These are phyloP conservation scores for Lysandra coridon DNA, from an alignment of 2,888 invertebrate genomes.

Conservation along the genomic window DNA sequence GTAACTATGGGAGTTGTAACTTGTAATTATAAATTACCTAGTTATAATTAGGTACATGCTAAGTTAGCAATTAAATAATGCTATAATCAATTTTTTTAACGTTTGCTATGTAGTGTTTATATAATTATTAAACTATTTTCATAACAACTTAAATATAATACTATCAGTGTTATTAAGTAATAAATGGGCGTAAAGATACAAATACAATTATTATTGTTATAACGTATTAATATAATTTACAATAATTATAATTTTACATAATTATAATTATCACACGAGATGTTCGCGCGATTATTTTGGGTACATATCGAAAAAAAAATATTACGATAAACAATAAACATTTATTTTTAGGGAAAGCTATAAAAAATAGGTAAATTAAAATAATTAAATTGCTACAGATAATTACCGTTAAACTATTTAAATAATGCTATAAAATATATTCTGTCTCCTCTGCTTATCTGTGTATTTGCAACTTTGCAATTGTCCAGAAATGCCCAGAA, in stretches of 20 bases:
- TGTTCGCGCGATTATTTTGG: background rate
- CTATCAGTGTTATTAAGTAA: background rate
- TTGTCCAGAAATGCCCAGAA: too few species aligned
- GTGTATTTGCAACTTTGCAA: too few species aligned
- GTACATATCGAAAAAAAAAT: background rate
- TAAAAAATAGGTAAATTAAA: too few species aligned
- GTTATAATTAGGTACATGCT: background rate
- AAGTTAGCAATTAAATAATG: background rate
- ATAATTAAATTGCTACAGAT: too few species aligned
- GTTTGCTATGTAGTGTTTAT: background rate
- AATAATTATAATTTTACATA: background rate
- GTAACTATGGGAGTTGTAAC: background rate
- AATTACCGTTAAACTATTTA: too few species aligned
- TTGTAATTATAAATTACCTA: background rate
- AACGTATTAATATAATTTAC: background rate
- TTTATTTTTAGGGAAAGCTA: background rate
- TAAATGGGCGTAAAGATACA: background rate
- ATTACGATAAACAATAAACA: background rate
- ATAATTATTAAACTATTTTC: background rate
- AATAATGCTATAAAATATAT: too few species aligned
- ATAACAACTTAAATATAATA: background rate
- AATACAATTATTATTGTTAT: background rate
- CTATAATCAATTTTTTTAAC: background rate
- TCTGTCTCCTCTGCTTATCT: too few species aligned
- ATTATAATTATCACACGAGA: background rate